Evolutionary conservation across 2,888 invertebrate species (phyloP).

Genomic region (Scaptomyza reducta): DNA sequence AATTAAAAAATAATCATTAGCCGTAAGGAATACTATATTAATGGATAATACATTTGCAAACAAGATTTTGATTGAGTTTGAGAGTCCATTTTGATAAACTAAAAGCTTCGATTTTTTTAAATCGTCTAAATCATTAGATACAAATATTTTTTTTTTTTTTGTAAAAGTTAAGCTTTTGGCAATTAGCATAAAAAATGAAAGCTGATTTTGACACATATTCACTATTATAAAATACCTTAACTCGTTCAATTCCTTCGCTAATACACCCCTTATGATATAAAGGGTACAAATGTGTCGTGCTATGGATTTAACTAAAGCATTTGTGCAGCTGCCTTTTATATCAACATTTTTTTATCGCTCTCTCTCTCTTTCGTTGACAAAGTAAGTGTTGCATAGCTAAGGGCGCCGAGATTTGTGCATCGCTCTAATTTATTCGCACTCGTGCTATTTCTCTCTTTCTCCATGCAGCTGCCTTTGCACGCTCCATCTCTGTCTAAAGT

Average conservation of each 20-base stretch:
- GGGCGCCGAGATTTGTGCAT: slow-evolving; percentile 47
- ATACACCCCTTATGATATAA: background rate
- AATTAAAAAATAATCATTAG: too few species aligned
- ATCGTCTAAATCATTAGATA: too few species aligned
- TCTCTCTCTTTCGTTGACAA: slow-evolving; percentile 30
- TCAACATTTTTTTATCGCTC: slow-evolving; percentile 25
- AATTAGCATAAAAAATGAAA: too few species aligned
- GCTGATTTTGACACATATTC: too few species aligned
- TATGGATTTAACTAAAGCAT: slow-evolving; percentile 38
- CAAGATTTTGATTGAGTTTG: too few species aligned
- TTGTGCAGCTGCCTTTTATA: slow-evolving; percentile 38
- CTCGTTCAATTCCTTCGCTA: background rate
- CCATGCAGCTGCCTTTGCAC: background rate
- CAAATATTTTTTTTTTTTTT: too few species aligned
- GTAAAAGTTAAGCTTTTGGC: too few species aligned
- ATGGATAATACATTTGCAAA: too few species aligned
- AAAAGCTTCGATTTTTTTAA: too few species aligned
- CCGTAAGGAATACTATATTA: too few species aligned
- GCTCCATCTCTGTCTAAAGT: slow-evolving; percentile 43
- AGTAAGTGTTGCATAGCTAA: slow-evolving; percentile 73
- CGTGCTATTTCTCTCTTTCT: background rate
- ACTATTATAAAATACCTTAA: too few species aligned
- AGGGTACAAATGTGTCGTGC: slow-evolving; percentile 39
- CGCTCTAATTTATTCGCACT: slow-evolving; percentile 43
- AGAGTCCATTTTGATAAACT: too few species aligned